phyloP scores from a whole-genome alignment of 2,888 invertebrate genomes.

The Stictocephala bisonia region DNA sequence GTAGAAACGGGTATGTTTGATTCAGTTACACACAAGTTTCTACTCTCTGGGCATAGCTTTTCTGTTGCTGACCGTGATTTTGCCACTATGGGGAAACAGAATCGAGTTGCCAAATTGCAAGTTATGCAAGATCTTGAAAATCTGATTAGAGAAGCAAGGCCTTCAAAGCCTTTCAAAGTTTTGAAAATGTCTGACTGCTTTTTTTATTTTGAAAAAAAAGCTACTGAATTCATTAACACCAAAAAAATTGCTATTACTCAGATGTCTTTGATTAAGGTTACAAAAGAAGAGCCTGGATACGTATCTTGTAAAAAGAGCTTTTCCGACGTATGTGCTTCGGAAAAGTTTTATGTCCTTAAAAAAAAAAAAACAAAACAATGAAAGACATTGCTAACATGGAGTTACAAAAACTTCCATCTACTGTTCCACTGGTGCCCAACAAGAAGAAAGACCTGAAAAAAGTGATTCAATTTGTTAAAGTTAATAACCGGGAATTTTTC shows the following conservation, averaged over 20 bases:
- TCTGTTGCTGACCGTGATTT: too few relatives aligned
- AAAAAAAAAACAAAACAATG: too few relatives aligned
- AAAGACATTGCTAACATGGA: too few relatives aligned
- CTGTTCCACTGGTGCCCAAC: too few relatives aligned
- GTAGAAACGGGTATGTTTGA: not conserved
- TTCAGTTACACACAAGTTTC: not conserved
- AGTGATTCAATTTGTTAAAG: too few relatives aligned
- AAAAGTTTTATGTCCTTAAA: too few relatives aligned
- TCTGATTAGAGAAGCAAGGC: not conserved
- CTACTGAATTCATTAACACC: not conserved
- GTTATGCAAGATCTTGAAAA: constrained; percentile 11
- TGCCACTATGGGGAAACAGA: not conserved
- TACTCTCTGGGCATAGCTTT: not conserved
- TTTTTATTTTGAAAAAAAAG: not conserved
- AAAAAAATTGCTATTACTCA: constrained; percentile 11
- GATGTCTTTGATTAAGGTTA: not conserved
- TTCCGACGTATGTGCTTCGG: too few relatives aligned
- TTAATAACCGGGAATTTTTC: too few relatives aligned
- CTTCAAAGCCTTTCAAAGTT: not conserved
- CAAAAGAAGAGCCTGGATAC: not conserved
- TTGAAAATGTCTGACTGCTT: not conserved
- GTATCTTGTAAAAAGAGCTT: constrained; percentile 21
- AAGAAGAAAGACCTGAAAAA: too few relatives aligned
- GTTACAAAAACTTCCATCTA: too few relatives aligned
- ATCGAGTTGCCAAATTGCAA: not conserved